phyloP scores from a whole-genome alignment of 2,888 invertebrate species.

The Parascotia fuliginaria region DNA sequence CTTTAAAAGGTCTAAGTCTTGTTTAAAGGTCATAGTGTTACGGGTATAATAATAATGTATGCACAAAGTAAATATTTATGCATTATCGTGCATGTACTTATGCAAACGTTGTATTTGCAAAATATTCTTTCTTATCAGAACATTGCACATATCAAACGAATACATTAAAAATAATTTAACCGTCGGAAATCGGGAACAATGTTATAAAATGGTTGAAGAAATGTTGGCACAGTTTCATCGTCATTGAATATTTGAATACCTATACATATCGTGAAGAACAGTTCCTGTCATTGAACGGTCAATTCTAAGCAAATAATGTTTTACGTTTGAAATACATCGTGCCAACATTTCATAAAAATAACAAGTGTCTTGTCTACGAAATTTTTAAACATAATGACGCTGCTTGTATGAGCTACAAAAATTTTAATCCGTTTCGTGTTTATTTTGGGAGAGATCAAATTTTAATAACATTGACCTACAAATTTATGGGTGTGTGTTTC shows the following conservation, averaged over 20 bases:
- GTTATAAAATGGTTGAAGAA: slow-evolving; percentile 70
- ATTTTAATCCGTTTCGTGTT: too few relatives aligned
- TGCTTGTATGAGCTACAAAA: background rate
- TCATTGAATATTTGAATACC: slow-evolving; percentile 56
- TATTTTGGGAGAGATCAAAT: too few relatives aligned
- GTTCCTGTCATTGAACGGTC: slow-evolving; percentile 58
- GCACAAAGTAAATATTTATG: background rate
- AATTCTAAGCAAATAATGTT: slow-evolving; percentile 61
- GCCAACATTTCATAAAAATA: slow-evolving; percentile 46
- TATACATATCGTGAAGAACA: slow-evolving; percentile 44
- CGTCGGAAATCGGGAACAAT: slow-evolving; percentile 76
- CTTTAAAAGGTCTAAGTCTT: too few relatives aligned
- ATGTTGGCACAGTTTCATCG: slow-evolving; percentile 72
- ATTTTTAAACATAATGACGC: slow-evolving; percentile 6
- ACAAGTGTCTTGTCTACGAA: slow-evolving; percentile 23
- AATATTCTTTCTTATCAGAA: slow-evolving; percentile 14
- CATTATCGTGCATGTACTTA: background rate
- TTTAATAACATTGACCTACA: too few relatives aligned
- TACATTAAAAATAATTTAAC: slow-evolving; percentile 74
- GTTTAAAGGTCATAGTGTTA: too few relatives aligned
- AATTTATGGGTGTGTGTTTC: too few relatives aligned
- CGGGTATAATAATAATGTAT: too few relatives aligned
- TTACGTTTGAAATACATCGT: slow-evolving; percentile 40
- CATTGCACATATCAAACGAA: slow-evolving; percentile 25
- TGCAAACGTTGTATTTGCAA: slow-evolving; percentile 16